These are phyloP conservation scores for Scopus umbretta DNA, from an alignment of 2,113 vertebrate genomes.

Conservation along the genomic window DNA sequence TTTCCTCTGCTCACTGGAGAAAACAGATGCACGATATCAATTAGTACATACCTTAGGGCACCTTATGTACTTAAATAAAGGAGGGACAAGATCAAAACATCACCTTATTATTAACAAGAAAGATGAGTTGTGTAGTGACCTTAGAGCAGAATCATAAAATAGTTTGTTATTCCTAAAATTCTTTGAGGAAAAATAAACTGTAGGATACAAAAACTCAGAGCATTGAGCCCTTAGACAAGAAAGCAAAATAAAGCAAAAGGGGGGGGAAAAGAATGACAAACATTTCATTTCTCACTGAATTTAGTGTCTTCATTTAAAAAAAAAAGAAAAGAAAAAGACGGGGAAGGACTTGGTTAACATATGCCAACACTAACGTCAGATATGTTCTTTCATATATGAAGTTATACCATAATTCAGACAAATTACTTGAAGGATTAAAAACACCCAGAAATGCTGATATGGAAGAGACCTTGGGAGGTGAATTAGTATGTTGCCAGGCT, in stretches of 20 bases:
- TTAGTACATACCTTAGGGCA: constrained; percentile 43
- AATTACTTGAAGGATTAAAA: constrained; percentile 8
- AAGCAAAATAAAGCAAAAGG: neutral
- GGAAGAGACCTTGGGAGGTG: neutral
- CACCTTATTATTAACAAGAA: neutral
- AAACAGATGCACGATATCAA: constrained; percentile 22
- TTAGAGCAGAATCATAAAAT: neutral
- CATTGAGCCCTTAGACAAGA: neutral
- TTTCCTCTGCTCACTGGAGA: constrained; percentile 21
- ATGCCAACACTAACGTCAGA: neutral
- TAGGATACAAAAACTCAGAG: neutral
- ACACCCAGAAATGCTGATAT: neutral
- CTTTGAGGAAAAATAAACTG: neutral
- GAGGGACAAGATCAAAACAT: neutral
- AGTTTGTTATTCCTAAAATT: neutral
- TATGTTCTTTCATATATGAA: neutral
- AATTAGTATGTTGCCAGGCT: neutral
- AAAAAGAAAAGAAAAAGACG: neutral
- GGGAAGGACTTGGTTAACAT: neutral
- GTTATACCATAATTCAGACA: neutral
- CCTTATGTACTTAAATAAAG: neutral
- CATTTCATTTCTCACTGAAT: neutral
- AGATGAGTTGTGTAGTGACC: neutral
- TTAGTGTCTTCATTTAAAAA: neutral
- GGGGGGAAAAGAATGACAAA: neutral